Base-by-base conservation (phyloP, 2,888 invertebrate species). In the Drosophila nigricruria region DNA sequence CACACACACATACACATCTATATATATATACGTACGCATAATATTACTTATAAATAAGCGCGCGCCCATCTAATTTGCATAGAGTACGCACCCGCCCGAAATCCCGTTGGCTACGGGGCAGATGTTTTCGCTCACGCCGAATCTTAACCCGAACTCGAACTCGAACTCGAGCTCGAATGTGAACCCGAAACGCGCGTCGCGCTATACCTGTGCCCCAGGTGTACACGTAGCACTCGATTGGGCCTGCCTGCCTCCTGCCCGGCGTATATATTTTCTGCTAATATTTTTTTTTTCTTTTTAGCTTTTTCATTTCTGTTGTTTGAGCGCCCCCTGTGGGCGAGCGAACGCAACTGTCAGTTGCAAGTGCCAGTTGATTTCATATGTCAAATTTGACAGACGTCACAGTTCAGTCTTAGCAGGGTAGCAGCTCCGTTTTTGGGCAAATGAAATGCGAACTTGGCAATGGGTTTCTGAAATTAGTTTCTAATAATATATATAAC, bases 1-100 rank as follows among this genome's bases (percentile, higher is more conserved):
- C 34, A 61, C 16, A 54, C 36, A 61, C 34, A 54, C 20, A 68
- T n/a, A 56, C n/a, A 43, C 27, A 54, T 40, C 47, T 36, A 69
- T 20, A 56, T 20, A 52, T 8, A 23, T 34, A 32, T 68, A 81
- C 57, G 56, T 72, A 79, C 70, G 88, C 90, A 84, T 88, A 88
- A 89, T 79, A 76, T 85, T 86, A 70, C 77, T 59, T 83, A 86
- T 84, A 86, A 86, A 84, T 84, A 89, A 82, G 72, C 72, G 83
- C 66, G 82, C 89, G 87, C 89, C 87, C 84, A 82, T 85, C 90
- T 89, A 81, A 85, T 85, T 85, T 85, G 85, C 85, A 85, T 85
- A 89, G 74, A 60, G 58, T 57, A 70, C 70, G 80, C 64, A 56
- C 65, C 62, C 58, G 58, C 16, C 34, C 50, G 40, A 67, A 69